These are phyloP conservation scores for Gavia stellata DNA, from an alignment of 2,113 vertebrate species.

Conservation along the genomic window DNA sequence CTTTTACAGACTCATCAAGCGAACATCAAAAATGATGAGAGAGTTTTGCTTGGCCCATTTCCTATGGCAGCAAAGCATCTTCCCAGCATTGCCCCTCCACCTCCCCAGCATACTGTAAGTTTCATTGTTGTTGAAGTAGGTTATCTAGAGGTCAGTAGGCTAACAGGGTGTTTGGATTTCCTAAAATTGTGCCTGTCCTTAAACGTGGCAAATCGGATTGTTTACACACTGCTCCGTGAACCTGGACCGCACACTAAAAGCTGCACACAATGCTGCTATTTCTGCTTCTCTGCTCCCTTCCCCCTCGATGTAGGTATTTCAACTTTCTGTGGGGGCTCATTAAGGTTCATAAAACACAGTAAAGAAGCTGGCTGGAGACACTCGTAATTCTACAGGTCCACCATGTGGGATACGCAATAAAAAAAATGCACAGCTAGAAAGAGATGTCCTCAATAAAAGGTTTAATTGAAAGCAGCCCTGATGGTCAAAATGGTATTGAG, in stretches of 20 bases:
- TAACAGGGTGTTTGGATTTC: slow-evolving; percentile 81
- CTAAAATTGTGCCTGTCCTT: slow-evolving; percentile 82
- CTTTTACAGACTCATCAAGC: not conserved
- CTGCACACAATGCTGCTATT: slow-evolving; percentile 47
- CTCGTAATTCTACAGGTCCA: slow-evolving; percentile 9
- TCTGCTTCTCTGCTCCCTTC: slow-evolving; percentile 39
- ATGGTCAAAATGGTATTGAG: not conserved
- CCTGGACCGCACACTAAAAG: not conserved
- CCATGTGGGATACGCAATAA: not conserved
- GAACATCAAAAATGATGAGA: not conserved
- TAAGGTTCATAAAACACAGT: slow-evolving; percentile 15
- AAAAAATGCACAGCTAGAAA: not conserved
- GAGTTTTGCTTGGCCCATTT: slow-evolving; percentile 34
- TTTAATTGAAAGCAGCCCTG: slow-evolving; percentile 43
- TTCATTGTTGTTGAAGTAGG: slow-evolving; percentile 71
- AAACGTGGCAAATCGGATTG: slow-evolving; percentile 51
- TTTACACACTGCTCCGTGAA: slow-evolving; percentile 13
- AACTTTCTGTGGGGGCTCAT: not conserved
- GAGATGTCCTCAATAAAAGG: slow-evolving; percentile 35
- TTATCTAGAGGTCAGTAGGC: slow-evolving; percentile 75
- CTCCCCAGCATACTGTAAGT: slow-evolving; percentile 28
- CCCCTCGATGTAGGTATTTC: not conserved
- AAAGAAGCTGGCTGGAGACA: slow-evolving; percentile 36
- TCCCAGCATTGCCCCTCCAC: not conserved
- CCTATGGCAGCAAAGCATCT: slow-evolving; percentile 40